These are phyloP conservation scores for Atherinosoma microstoma DNA, from an alignment of 2,797 vertebrate genomes.

Conservation along the genomic window DNA sequence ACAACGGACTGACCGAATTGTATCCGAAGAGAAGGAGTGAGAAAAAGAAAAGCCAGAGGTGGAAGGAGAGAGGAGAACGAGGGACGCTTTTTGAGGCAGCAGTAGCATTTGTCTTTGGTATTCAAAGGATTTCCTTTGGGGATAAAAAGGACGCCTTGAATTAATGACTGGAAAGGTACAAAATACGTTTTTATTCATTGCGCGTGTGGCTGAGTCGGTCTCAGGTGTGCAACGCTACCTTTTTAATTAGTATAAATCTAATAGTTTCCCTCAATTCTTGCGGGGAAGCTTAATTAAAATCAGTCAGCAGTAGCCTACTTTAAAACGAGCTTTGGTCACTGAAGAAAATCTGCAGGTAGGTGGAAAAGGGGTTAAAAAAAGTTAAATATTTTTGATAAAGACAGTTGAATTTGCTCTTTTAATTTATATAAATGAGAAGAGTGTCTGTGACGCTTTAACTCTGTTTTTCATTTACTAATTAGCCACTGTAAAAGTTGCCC, in stretches of 20 bases:
- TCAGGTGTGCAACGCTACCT: conserved; percentile 49
- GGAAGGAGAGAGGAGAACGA: conserved; percentile 40
- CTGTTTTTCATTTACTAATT: conserved; percentile 44
- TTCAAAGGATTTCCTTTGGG: conserved; percentile 61
- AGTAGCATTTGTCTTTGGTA: conserved; percentile 37
- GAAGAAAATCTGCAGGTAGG: neutral
- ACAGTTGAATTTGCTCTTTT: neutral
- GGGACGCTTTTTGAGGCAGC: conserved; percentile 43
- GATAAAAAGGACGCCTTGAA: conserved; percentile 57
- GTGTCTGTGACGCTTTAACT: neutral
- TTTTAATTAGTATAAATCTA: conserved; percentile 23
- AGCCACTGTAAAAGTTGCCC: conserved; percentile 28
- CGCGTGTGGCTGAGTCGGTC: conserved; percentile 17
- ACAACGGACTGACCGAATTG: conserved; percentile 71
- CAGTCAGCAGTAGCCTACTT: conserved; percentile 16
- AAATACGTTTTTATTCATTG: conserved; percentile 57
- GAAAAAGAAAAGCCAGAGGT: conserved; percentile 46
- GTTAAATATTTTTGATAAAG: neutral
- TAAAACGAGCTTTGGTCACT: neutral
- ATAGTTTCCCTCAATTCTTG: conserved; percentile 30
- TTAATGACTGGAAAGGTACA: conserved; percentile 77
- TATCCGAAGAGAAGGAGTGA: conserved; percentile 65
- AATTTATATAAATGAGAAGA: neutral
- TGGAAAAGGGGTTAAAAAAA: neutral
- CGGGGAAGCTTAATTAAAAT: conserved; percentile 35